These are phyloP conservation scores for Drosophila meridionalis DNA, from an alignment of 2,888 invertebrate genomes.

Conservation along the genomic window DNA sequence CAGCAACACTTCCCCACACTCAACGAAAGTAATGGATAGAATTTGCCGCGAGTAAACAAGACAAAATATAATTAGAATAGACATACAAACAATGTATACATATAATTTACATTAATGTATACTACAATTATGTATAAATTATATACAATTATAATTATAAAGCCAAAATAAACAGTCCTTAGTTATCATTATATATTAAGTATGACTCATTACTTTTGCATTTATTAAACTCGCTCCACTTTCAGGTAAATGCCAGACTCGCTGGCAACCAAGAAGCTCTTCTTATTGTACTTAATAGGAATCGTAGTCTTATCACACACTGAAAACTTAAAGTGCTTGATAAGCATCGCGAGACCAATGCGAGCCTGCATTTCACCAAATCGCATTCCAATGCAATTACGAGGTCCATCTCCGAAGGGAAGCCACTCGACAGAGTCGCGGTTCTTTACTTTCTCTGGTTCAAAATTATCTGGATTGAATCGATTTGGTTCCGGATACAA, in stretches of 20 bases:
- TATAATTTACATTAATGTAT: neutral
- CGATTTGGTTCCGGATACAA: constrained; percentile 87
- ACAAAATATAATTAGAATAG: neutral
- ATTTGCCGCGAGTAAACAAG: neutral
- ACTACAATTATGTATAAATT: too few species aligned
- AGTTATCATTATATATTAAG: neutral
- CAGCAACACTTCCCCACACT: neutral
- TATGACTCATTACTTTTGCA: neutral
- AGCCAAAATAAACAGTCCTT: neutral
- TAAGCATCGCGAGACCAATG: constrained; percentile 73
- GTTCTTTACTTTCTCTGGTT: constrained; percentile 85
- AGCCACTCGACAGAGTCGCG: constrained; percentile 84
- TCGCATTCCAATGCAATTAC: constrained; percentile 83
- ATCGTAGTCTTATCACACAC: constrained; percentile 71
- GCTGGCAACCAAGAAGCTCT: constrained; percentile 60
- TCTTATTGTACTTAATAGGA: constrained; percentile 61
- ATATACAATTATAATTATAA: too few species aligned
- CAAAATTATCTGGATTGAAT: constrained; percentile 88
- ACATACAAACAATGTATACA: neutral
- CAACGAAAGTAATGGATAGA: neutral
- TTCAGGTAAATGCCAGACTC: constrained; percentile 62
- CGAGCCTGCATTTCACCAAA: constrained; percentile 83
- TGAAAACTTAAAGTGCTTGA: constrained; percentile 76
- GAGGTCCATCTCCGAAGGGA: constrained; percentile 83
- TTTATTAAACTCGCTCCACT: neutral